Evolutionary conservation across 1,140 invertebrate genomes (phyloP).

Genomic region (Aphis craccivora): DNA sequence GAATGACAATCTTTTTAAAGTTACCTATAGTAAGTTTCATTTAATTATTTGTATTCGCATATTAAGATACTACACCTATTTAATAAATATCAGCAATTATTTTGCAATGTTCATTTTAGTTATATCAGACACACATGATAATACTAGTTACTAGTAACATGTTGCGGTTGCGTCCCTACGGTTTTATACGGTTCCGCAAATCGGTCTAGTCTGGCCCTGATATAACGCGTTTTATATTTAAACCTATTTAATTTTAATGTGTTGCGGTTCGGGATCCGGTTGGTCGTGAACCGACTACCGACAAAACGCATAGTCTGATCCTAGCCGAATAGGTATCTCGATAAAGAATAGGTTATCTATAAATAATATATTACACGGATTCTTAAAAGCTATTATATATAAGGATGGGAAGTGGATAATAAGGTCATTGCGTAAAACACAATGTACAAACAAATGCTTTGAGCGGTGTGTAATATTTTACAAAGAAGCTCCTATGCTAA

Average conservation of each 20-base stretch:
- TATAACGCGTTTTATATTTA: too few relatives aligned
- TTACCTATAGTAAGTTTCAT: not conserved
- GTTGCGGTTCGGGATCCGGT: too few relatives aligned
- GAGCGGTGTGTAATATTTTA: not conserved
- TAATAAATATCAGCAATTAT: not conserved
- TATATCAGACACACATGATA: not conserved
- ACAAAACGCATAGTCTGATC: too few relatives aligned
- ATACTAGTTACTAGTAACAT: too few relatives aligned
- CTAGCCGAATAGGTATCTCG: not conserved
- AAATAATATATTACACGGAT: not conserved
- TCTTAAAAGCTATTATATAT: not conserved
- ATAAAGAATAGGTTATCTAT: constrained; percentile 19
- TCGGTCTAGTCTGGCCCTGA: too few relatives aligned
- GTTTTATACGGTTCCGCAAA: too few relatives aligned
- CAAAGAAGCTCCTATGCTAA: not conserved
- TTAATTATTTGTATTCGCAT: not conserved
- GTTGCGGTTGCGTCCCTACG: too few relatives aligned
- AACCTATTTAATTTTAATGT: too few relatives aligned
- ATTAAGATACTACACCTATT: not conserved
- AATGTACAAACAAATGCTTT: not conserved
- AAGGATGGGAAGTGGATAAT: not conserved
- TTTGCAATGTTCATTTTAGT: not conserved
- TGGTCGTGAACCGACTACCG: too few relatives aligned
- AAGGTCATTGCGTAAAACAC: not conserved
- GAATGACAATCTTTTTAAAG: not conserved